Evolutionary conservation across 2,113 vertebrate species (phyloP).

Genomic region (Myotis yumanensis): DNA sequence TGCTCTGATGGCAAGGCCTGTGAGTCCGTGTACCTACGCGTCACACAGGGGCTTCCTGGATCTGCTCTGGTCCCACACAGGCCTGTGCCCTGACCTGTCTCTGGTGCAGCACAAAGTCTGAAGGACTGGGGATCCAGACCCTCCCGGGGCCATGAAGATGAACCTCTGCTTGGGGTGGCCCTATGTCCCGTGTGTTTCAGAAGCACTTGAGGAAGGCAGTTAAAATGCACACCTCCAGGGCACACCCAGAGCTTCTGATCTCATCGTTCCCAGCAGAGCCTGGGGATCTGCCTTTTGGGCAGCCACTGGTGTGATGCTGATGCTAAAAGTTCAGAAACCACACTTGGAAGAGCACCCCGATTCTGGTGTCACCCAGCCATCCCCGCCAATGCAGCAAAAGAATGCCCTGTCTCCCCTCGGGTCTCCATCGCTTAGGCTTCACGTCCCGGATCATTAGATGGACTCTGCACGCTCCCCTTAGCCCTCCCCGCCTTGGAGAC

Average conservation of each 20-base stretch:
- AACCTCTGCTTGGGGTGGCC: background rate
- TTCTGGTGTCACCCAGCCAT: background rate
- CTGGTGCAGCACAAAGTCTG: background rate
- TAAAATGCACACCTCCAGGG: background rate
- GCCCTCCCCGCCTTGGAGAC: background rate
- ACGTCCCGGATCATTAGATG: background rate
- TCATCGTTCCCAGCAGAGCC: background rate
- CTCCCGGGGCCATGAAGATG: background rate
- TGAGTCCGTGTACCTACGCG: background rate
- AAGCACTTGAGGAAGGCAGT: background rate
- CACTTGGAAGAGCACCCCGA: background rate
- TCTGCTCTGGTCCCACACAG: background rate
- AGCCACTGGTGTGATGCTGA: background rate
- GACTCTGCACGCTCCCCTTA: background rate
- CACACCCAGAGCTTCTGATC: background rate
- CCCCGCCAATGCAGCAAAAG: background rate
- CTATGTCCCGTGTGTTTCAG: background rate
- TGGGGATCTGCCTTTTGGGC: conserved; percentile 18
- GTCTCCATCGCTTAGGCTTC: background rate
- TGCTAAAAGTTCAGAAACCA: background rate
- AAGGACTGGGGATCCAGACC: background rate
- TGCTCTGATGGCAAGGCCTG: background rate
- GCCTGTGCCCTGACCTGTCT: background rate
- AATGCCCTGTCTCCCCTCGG: background rate
- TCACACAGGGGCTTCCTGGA: background rate